phyloP scores from a whole-genome alignment of 2,888 invertebrate genomes.

The Exephanes ischioxanthus region DNA sequence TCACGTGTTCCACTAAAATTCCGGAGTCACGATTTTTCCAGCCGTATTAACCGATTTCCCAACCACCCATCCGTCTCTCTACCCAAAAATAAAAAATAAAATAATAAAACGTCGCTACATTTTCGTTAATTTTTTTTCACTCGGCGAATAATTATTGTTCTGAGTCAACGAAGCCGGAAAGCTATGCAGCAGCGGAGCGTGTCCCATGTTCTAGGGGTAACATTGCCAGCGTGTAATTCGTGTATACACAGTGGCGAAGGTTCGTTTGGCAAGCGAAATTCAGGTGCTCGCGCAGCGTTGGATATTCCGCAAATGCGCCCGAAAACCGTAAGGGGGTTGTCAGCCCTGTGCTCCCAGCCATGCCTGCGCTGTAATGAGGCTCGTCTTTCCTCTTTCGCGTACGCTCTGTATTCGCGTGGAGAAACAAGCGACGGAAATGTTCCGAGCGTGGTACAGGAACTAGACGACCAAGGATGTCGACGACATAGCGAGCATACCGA shows the following conservation, averaged over 20 bases:
- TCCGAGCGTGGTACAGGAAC: background rate
- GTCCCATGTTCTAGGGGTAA: constrained; percentile 23
- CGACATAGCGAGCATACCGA: background rate
- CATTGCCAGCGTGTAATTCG: constrained; percentile 34
- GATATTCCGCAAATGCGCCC: constrained; percentile 52
- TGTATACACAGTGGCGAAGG: constrained; percentile 22
- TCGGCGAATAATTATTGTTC: constrained; percentile 71
- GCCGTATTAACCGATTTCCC: constrained; percentile 9
- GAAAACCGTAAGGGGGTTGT: constrained; percentile 33
- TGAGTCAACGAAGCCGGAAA: constrained; percentile 73
- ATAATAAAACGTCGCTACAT: background rate
- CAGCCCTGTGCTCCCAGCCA: constrained; percentile 21
- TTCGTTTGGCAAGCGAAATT: constrained; percentile 32
- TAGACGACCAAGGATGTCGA: background rate
- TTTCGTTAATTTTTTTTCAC: constrained; percentile 17
- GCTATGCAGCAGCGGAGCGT: constrained; percentile 39
- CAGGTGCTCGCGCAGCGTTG: constrained; percentile 18
- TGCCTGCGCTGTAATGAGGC: constrained; percentile 36
- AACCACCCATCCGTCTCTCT: background rate
- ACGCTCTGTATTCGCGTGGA: constrained; percentile 64
- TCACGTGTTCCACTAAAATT: constrained; percentile 7
- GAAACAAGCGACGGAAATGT: constrained; percentile 38
- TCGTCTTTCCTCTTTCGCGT: constrained; percentile 26
- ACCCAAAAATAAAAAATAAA: background rate
- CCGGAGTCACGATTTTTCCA: constrained; percentile 1